Percentiles rank a stretch among this genome's conserved stretches.
phyloP scores from a whole-genome alignment of 2,113 vertebrate genomes.

The Neolamprologus ventralis region DNA sequence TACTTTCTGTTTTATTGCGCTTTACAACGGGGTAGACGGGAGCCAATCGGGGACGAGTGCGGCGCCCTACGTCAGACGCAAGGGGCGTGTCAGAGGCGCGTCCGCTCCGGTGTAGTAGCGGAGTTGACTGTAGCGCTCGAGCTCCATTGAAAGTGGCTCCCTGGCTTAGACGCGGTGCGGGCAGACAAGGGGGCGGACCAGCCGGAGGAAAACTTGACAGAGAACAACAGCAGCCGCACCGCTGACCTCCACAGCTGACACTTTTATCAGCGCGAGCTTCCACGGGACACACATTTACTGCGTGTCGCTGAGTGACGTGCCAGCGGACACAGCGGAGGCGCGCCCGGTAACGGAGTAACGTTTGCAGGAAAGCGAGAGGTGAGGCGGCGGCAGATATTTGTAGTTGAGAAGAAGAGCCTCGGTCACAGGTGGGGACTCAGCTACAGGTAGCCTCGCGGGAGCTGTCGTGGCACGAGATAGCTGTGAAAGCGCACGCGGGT shows the following conservation, averaged over 20 bases:
- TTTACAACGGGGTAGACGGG: neutral
- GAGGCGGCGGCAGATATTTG: neutral
- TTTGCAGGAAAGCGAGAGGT: neutral
- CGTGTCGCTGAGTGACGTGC: neutral
- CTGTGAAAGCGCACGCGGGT: conserved; percentile 58
- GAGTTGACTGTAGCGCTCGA: conserved; percentile 34
- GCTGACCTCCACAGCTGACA: neutral
- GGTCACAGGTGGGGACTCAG: conserved; percentile 46
- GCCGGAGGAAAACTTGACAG: conserved; percentile 32
- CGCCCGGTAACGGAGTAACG: conserved; percentile 9
- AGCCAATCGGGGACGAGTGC: conserved; percentile 40
- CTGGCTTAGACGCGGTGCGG: neutral
- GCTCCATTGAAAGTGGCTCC: conserved; percentile 40
- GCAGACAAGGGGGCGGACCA: conserved; percentile 44
- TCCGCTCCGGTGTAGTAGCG: conserved; percentile 2
- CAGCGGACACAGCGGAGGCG: neutral
- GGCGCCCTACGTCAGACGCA: conserved; percentile 49
- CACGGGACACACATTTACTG: neutral
- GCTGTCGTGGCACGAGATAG: neutral
- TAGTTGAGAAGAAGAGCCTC: neutral
- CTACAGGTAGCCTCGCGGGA: conserved; percentile 44
- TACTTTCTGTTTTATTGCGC: neutral
- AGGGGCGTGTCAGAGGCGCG: conserved; percentile 43
- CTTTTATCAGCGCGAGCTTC: neutral
- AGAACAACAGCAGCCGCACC: neutral